Base-by-base conservation (phyloP, 2,888 invertebrate genomes). In the Amphipoea oculea region DNA sequence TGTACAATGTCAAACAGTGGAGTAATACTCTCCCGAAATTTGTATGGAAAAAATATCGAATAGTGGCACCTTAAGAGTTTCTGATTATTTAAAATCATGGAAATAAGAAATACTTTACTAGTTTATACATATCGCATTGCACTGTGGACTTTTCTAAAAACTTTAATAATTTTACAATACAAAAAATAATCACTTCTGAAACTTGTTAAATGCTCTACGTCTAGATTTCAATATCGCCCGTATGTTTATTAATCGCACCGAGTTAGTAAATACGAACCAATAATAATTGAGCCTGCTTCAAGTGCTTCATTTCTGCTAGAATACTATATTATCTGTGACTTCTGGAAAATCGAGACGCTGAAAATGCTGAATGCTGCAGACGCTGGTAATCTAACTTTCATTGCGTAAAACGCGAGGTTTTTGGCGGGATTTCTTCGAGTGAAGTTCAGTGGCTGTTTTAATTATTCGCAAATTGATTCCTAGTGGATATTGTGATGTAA, bases 391-490 rank as follows among this genome's bases (percentile, higher is more conserved):
- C 23, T 17, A n/a, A n/a, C 14, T 54, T 23, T 36, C 17, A 23
- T 57, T 29, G 63, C 66, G 2, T 78, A 14, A 5, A 84, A 63
- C 42, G 68, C 48, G n/a, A n/a, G n/a, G n/a, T n/a, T n/a, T n/a
- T n/a, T n/a, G n/a, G n/a, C n/a, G n/a, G n/a, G n/a, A n/a, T n/a
- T n/a, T n/a, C n/a, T n/a, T n/a, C n/a, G n/a, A n/a, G n/a, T n/a
- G n/a, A n/a, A n/a, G n/a, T n/a, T n/a, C n/a, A n/a, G n/a, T n/a
- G n/a, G n/a, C n/a, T n/a, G n/a, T n/a, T n/a, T n/a, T n/a, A n/a
- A n/a, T n/a, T n/a, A n/a, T n/a, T n/a, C n/a, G n/a, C n/a, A n/a
- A n/a, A n/a, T n/a, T n/a, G n/a, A n/a, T n/a, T n/a, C n/a, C n/a
- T n/a, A n/a, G n/a, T n/a, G n/a, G n/a, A n/a, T n/a, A n/a, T n/a